These are phyloP conservation scores for Ecdyonurus torrentis DNA, from an alignment of 2,888 invertebrate genomes.

Conservation along the genomic window DNA sequence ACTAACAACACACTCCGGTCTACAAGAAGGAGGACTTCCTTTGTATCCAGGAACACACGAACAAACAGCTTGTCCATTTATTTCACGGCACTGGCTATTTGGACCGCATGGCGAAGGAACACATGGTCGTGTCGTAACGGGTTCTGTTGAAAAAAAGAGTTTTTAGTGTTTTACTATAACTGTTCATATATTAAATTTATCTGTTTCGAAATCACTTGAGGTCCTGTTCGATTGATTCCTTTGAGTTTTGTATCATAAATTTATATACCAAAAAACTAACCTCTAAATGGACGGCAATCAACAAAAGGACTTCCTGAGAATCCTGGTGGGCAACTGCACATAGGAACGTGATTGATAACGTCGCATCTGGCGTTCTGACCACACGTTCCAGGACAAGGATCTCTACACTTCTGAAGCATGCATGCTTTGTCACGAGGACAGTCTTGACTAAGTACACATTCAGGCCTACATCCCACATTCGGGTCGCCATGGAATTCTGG, in stretches of 20 bases:
- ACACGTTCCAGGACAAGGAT: conserved; percentile 40
- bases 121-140: conserved; percentile 22
- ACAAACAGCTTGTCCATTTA: conserved; percentile 29
- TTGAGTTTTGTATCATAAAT: no score
- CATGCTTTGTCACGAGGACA: conserved; percentile 22
- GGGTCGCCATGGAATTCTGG: conserved; percentile 22
- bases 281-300: conserved; percentile 6
- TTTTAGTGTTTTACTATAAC: no score
- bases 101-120: conserved; percentile 33
- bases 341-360: conserved; percentile 36
- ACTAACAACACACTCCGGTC: conserved; percentile 30
- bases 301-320: conserved; percentile 27
- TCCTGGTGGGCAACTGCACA: conserved; percentile 30
- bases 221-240: no score
- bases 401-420: conserved; percentile 27
- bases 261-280: neutral
- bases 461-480: conserved; percentile 17
- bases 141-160: no score
- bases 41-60: conserved; percentile 27
- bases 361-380: conserved; percentile 26
- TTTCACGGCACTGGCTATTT: conserved; percentile 30
- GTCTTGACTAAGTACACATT: conserved; percentile 21
- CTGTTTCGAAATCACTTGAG: no score
- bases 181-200: neutral
- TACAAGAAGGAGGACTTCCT: conserved; percentile 28